These are phyloP conservation scores for Mirounga angustirostris DNA, from an alignment of 2,113 vertebrate genomes.

Conservation along the genomic window DNA sequence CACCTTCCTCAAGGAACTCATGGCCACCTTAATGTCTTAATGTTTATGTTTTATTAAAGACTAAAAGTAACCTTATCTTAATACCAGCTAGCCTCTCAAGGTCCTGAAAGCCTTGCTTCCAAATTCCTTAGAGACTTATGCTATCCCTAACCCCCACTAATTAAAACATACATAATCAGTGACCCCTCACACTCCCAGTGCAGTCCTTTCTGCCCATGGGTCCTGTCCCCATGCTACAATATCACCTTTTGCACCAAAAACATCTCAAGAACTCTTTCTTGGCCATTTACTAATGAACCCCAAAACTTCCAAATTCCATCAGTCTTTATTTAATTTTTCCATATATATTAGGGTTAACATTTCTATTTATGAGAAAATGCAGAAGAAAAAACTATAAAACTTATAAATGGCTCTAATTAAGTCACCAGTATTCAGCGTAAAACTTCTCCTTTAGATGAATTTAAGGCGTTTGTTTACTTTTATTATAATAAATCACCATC, in stretches of 20 bases:
- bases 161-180: background rate
- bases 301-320: too few relatives aligned
- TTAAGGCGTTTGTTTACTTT: constrained; percentile 74
- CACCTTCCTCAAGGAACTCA: background rate
- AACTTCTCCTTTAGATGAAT: constrained; percentile 76
- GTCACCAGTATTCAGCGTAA: constrained; percentile 75
- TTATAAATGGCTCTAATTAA: constrained; percentile 81
- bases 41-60: background rate
- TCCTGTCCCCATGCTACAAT: background rate
- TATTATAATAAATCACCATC: constrained; percentile 84
- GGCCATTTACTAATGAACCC: background rate
- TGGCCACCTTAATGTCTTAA: background rate
- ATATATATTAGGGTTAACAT: constrained; percentile 79
- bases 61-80: background rate
- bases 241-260: background rate
- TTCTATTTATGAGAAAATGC: constrained; percentile 81
- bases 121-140: background rate
- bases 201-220: background rate
- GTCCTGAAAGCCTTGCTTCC: background rate
- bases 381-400: constrained; percentile 76
- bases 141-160: background rate
- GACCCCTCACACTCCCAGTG: background rate
- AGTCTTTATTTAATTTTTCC: constrained; percentile 60
- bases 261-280: background rate
- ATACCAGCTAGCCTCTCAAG: background rate